A percentile compares a stretch with the other conserved stretches of the same genome.
These are phyloP conservation scores for Sebastes matsubarae DNA, from an alignment of 2,797 vertebrate genomes.

Conservation along the genomic window DNA sequence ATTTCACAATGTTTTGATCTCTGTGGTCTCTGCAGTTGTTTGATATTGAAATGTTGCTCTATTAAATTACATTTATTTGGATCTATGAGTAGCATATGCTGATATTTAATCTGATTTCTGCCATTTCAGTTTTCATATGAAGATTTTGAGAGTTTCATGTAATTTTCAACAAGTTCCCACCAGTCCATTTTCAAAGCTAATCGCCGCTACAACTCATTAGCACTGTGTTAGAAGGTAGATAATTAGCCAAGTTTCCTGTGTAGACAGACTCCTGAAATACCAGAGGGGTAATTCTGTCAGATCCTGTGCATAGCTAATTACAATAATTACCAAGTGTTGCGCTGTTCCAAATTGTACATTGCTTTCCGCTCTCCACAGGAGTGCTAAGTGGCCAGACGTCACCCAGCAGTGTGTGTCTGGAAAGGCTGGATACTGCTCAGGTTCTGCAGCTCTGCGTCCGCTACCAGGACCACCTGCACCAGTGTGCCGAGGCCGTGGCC, in stretches of 20 bases:
- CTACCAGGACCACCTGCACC: slow-evolving; percentile 96
- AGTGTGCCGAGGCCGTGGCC: slow-evolving; percentile 95
- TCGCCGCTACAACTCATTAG: slow-evolving; percentile 13
- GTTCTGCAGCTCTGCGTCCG: slow-evolving; percentile 94
- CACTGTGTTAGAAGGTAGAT: background rate
- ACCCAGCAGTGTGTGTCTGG: slow-evolving; percentile 88
- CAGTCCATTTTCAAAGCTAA: slow-evolving; percentile 1
- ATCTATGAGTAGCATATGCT: background rate
- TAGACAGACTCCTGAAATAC: slow-evolving; percentile 31
- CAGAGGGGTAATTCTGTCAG: slow-evolving; percentile 8
- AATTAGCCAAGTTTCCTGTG: slow-evolving; percentile 28
- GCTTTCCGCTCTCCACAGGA: slow-evolving; percentile 75
- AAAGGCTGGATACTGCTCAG: slow-evolving; percentile 91
- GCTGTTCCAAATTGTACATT: background rate
- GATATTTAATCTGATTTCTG: background rate
- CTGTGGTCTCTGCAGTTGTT: background rate
- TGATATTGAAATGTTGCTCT: background rate
- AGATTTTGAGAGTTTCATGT: background rate
- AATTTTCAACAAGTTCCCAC: background rate
- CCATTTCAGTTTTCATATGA: background rate
- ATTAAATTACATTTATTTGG: background rate
- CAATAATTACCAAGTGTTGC: slow-evolving; percentile 17
- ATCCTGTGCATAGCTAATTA: slow-evolving; percentile 10
- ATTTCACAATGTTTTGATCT: background rate
- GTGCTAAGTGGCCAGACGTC: slow-evolving; percentile 95